Percentiles rank a stretch among this genome's conserved stretches.
Conservation (phyloP, 1,140 invertebrate genomes). For the Ceratina australensis region DNA sequence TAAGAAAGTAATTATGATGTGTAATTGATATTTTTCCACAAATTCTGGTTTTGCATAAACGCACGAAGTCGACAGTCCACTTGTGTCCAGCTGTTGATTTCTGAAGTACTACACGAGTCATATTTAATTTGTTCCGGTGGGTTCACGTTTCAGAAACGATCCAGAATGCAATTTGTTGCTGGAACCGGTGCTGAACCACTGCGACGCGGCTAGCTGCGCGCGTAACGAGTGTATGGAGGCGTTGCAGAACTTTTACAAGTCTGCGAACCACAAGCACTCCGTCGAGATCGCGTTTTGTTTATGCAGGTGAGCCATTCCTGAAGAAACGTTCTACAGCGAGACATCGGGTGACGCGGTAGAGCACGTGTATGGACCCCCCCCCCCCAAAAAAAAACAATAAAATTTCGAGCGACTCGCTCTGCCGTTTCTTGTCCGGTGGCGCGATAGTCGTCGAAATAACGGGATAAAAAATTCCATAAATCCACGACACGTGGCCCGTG, state of each 20-base stretch:
- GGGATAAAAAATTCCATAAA: constrained; percentile 37
- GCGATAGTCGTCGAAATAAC: constrained; percentile 10
- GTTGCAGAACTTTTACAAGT: constrained; percentile 91
- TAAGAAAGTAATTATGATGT: too few species aligned
- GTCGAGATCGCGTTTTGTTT: constrained; percentile 94
- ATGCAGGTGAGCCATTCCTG: constrained; percentile 87
- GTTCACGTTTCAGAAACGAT: constrained; percentile 83
- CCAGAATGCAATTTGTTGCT: constrained; percentile 87
- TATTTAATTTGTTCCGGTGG: not conserved
- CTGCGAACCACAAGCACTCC: constrained; percentile 87
- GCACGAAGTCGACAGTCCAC: too few species aligned
- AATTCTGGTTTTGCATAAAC: too few species aligned
- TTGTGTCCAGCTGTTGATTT: too few species aligned
- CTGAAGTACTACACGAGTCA: too few species aligned
- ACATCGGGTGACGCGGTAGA: not conserved
- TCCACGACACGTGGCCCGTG: constrained; percentile 3
- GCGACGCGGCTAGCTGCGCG: constrained; percentile 87
- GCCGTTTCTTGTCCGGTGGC: not conserved
- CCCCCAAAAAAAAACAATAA: too few species aligned
- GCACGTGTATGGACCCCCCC: not conserved
- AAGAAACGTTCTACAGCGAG: too few species aligned
- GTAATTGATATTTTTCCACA: too few species aligned
- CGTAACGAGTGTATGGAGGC: constrained; percentile 92
- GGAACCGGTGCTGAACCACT: constrained; percentile 89
- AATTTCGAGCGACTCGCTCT: not conserved